Evolutionary conservation across 2,888 invertebrate genomes (phyloP), one percentile per base, ranked within the genome.

Genomic region (Drosophila glabriapex): DNA sequence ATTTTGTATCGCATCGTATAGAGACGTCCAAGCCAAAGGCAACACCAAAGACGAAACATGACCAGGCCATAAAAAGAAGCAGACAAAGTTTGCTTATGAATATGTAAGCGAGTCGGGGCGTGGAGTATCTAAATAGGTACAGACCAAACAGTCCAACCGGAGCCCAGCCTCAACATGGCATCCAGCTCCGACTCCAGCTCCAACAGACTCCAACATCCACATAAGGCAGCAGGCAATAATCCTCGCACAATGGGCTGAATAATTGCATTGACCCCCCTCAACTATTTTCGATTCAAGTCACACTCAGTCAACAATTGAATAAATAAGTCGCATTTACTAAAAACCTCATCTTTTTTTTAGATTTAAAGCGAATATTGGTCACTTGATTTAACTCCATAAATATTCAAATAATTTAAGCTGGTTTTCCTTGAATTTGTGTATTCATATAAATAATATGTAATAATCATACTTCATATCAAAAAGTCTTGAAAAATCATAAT

Each of bases 81-180:
- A 68, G 68, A 68, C 85, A 66, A 58, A 68, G 53, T 80, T 88
- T 81, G 39, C 65, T 65, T 68, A 89, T 91, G 91, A 85, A 91
- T 91, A 90, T 89, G 83, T 83, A 89, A 78, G 83, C 76, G 67
- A 53, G 66, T 50, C 63, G 77, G 77, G 81, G 85, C 76, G 83
- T 80, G 77, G 73, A 63, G 65, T 63, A 59, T 78, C 86, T 75
- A 89, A 84, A 83, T 74, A 78, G 68, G 70, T 54, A 60, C 65
- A 58, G 58, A 35, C 62, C 62, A 46, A 54, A 62, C 78, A 31
- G 64, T 33, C 56, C 60, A 49, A 55, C 55, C 75, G n/a, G 64
- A 72, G 46, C 10, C 28, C 56, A 39, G 56, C 39, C 4, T 56
- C 56, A 28, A 39, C 16, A 25, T 25, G 56, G n/a, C 0, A 14